A percentile compares a stretch with the other conserved stretches of the same genome.
These are phyloP conservation scores for Vireo griseus DNA, from an alignment of 2,797 vertebrate genomes.

Conservation along the genomic window DNA sequence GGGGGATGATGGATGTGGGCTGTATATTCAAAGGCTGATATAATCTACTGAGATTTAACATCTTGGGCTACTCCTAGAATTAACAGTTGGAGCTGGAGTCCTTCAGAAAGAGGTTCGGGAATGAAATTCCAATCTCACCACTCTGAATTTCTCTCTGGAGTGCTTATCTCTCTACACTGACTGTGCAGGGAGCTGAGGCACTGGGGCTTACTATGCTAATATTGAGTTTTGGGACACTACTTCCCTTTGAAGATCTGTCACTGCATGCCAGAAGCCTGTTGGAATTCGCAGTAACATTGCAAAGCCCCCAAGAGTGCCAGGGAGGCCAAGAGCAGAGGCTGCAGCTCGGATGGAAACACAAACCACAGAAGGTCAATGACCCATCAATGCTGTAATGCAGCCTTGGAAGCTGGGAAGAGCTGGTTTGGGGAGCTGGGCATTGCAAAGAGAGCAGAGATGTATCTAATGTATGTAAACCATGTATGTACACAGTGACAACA, in stretches of 20 bases:
- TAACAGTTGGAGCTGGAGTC: neutral
- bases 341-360: neutral
- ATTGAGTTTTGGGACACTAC: neutral
- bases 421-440: neutral
- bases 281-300: neutral
- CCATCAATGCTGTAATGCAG: neutral
- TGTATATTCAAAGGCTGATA: neutral
- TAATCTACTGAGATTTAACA: neutral
- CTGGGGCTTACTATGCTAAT: neutral
- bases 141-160: neutral
- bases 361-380: neutral
- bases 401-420: neutral
- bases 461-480: neutral
- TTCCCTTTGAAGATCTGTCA: neutral
- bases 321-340: neutral
- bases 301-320: neutral
- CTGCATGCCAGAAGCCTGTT: neutral
- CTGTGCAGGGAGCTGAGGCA: neutral
- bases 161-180: neutral
- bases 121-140: neutral
- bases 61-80: neutral
- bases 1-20: neutral
- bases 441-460: neutral
- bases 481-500: neutral
- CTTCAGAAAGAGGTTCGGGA: neutral